Base-by-base conservation (phyloP, 53 echinoderm and acorn worm species). In the Echinarachnius parma region DNA sequence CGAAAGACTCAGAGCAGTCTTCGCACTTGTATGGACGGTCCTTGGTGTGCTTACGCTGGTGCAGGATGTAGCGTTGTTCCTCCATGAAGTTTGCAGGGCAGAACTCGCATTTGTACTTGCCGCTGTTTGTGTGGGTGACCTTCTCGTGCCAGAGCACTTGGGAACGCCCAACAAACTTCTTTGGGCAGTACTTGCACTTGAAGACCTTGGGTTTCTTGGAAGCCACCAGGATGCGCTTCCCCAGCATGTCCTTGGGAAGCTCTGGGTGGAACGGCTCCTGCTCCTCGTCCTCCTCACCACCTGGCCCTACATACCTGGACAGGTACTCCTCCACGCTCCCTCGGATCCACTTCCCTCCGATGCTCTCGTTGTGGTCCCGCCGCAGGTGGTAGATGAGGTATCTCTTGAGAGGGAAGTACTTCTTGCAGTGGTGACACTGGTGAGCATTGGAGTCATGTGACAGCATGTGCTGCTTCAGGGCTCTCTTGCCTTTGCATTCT, bases 171-270 rank as follows among this genome's bases (percentile, higher is more conserved):
- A 37, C 30, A 11, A 56, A 72, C 57, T 39, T 34, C 57, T 56
- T 55, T 7, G 74, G 57, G 44, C 74, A 72, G 57, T 44, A 72
- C 74, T 72, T 72, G 54, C 74, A 72, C 26, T 72, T 72, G 44
- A 56, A 72, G 44, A 57, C 56, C 46, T 56, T 54, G 15, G 74
- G 74, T 28, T 56, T 54, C 26, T 72, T 72, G 22, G 33, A 31
- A 18, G 35, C 16, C 2, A 56, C 39, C 7, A 72, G 46, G 32
- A 72, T 72, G 2, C 74, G 74, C 44, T 72, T 72, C 15, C 74
- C 74, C 19, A 72, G 57, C 74, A 72, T 72, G 74, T 72, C 74
- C 10, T 25, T 55, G 5, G 74, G 74, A 5, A 72, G 58, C 14
- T 72, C 74, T n/a, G 74, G 74, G 21, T 72, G 74, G 44, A 72